A percentile compares a stretch with the other conserved stretches of the same genome.
Evolutionary conservation across 2,888 invertebrate species (phyloP).

Genomic region (Pristionchus arcanus): DNA sequence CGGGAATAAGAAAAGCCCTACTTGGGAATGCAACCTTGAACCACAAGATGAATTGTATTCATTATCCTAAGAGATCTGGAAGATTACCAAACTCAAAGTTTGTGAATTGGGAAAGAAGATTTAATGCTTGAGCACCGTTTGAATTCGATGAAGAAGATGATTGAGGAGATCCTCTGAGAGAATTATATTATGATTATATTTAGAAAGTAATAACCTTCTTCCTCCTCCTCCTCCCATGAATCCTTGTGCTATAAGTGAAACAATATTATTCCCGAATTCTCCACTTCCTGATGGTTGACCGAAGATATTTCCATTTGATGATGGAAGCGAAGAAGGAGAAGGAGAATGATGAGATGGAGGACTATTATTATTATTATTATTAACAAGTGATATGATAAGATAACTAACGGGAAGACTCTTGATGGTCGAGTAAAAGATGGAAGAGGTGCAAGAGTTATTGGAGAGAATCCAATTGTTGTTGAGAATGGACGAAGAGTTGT

Average conservation of each 20-base stretch:
- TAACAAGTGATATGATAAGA: neutral
- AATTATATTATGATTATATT: neutral
- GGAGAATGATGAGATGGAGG: slow-evolving; percentile 59
- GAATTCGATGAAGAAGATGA: neutral
- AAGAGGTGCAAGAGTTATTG: slow-evolving; percentile 59
- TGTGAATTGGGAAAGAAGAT: slow-evolving; percentile 42
- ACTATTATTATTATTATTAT: slow-evolving; percentile 11
- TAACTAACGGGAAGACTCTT: neutral
- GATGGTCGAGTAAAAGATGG: neutral
- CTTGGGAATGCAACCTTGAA: neutral
- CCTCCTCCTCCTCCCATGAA: slow-evolving; percentile 51
- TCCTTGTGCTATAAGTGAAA: slow-evolving; percentile 27
- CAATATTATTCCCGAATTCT: slow-evolving; percentile 53
- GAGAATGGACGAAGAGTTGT: slow-evolving; percentile 53
- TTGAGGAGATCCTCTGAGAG: slow-evolving; percentile 21
- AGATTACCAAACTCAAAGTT: slow-evolving; percentile 54
- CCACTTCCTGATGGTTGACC: slow-evolving; percentile 50
- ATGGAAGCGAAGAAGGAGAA: slow-evolving; percentile 58
- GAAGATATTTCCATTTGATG: slow-evolving; percentile 57
- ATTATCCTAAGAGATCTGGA: slow-evolving; percentile 40
- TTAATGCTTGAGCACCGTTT: slow-evolving; percentile 41
- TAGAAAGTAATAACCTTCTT: neutral
- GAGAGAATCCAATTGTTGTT: slow-evolving; percentile 61
- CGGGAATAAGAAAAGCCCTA: slow-evolving; percentile 3
- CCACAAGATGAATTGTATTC: neutral